A percentile compares a stretch with the other conserved stretches of the same genome.
These are phyloP conservation scores for Prunella strophiata DNA, from an alignment of 2,797 vertebrate species.

Conservation along the genomic window DNA sequence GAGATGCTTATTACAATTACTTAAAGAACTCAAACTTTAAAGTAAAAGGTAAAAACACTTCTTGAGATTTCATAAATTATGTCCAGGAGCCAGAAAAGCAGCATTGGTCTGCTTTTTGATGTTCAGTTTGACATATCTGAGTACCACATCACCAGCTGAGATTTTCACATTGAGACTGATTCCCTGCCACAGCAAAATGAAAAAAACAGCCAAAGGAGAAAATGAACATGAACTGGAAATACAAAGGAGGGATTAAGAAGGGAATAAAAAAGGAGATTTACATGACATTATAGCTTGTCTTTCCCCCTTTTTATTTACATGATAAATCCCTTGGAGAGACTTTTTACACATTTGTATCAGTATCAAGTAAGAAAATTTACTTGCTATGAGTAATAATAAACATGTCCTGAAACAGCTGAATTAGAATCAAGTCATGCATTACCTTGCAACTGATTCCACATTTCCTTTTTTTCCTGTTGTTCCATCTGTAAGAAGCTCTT, in stretches of 20 bases:
- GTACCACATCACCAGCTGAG: background rate
- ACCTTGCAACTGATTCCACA: conserved; percentile 89
- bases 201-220: background rate
- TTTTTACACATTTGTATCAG: background rate
- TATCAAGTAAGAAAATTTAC: background rate
- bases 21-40: background rate
- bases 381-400: background rate
- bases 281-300: background rate
- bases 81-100: background rate
- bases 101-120: background rate
- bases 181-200: background rate
- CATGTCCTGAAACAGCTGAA: background rate
- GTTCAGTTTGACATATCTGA: background rate
- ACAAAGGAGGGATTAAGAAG: background rate
- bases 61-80: background rate
- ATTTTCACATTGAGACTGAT: background rate
- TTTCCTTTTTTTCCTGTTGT: conserved; percentile 79
- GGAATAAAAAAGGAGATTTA: background rate
- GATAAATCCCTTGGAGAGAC: background rate
- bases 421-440: background rate
- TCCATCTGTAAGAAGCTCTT: conserved; percentile 88
- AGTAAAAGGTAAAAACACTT: background rate
- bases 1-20: background rate
- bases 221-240: background rate
- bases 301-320: background rate